phyloP scores from a whole-genome alignment of 2,113 vertebrate genomes.

The Trogon surrucura region DNA sequence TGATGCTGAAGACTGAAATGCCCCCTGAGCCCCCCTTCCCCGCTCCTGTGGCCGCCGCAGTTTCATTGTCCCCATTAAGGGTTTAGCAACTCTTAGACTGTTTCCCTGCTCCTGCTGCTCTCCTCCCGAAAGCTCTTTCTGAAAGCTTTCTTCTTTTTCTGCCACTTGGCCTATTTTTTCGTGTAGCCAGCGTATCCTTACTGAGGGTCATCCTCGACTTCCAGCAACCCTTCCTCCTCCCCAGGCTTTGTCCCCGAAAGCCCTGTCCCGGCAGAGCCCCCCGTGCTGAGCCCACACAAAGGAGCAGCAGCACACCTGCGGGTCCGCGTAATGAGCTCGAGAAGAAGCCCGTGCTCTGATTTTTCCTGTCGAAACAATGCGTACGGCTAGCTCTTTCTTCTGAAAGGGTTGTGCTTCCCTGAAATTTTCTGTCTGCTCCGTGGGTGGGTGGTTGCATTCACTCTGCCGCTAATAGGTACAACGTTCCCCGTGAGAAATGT shows the following conservation, averaged over 20 bases:
- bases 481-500: background rate
- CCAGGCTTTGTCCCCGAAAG: conserved; percentile 12
- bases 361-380: conserved; percentile 35
- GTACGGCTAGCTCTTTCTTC: background rate
- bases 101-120: background rate
- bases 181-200: background rate
- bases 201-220: background rate
- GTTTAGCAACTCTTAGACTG: background rate
- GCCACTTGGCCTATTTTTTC: background rate
- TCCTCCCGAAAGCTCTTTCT: background rate
- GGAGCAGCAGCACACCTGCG: background rate
- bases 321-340: background rate
- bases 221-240: background rate
- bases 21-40: background rate
- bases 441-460: conserved; percentile 31
- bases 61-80: rapidly evolving
- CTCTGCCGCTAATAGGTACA: background rate
- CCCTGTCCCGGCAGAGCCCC: background rate
- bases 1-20: background rate
- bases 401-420: conserved; percentile 1
- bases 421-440: background rate
- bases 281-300: background rate
- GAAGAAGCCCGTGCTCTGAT: background rate
- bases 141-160: background rate
- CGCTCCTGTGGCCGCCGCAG: background rate